Base-by-base conservation (phyloP, 2,113 vertebrate species). In the Callipepla californica region DNA sequence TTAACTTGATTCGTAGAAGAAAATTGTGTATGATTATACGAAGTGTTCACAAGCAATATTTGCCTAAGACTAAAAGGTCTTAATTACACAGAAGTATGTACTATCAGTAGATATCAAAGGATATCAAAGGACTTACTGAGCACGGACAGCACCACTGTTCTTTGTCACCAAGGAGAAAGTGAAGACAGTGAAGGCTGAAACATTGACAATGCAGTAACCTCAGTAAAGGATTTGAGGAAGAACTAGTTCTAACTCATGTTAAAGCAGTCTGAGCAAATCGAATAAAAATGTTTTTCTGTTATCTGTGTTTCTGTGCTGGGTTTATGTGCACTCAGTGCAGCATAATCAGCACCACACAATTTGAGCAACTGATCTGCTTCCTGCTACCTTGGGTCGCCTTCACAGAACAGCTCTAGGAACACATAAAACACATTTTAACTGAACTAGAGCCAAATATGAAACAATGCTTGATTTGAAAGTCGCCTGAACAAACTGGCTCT, bases 381-480 rank as follows among this genome's bases (percentile, higher is more conserved):
- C 68, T 81, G 50, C 76, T 62, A 14, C 74, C n/a, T 78, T 42
- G 11, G 65, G 22, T 38, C 23, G 40, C 58, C 47, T 82, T 67
- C 36, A 17, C 8, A 5, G 6, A 38, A 73, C 77, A 76, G 88
- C n/a, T 76, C 80, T n/a, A 90, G 48, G 68, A 92, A 61, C 57
- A 66, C 53, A 19, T 21, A 30, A 72, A 81, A 34, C 0, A 0
- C 57, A 62, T 89, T 92, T 93, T 48, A 57, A 0, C 23, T 62
- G 92, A 81, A 62, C 48, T 59, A 58, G 69, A 21, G 80, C 91
- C 92, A 93, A 89, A 73, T 38, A 36, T 2, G 1, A 90, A 94
- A 96, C 95, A 96, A 93, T 92, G 50, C 47, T 2, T 65, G 45
- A 22, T 81, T 48, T 84, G 40, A 92, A 81, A 80, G 32, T 32